Evolutionary conservation across 2,113 vertebrate genomes (phyloP).

Genomic region (Heteronetta atricapilla): DNA sequence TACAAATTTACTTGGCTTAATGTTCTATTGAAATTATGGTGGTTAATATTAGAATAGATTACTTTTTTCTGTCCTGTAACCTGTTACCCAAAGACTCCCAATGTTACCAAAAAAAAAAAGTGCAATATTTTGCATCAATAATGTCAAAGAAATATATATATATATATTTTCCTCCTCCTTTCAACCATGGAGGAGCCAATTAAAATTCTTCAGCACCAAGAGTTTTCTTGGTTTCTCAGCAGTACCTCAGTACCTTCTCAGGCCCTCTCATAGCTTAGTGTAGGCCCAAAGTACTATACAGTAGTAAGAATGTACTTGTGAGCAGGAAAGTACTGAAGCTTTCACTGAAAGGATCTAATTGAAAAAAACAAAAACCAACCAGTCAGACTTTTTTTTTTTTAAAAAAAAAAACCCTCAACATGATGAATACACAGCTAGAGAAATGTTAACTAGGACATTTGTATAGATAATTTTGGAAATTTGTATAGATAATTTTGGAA

Average conservation of each 20-base stretch:
- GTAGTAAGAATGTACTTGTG: not conserved
- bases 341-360: not conserved
- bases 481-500: not conserved
- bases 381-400: too few relatives aligned
- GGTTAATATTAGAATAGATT: not conserved
- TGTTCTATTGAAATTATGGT: not conserved
- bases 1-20: not conserved
- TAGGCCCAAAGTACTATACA: too few relatives aligned
- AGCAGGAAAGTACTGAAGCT: not conserved
- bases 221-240: not conserved
- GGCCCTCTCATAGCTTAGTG: not conserved
- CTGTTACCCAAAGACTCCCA: not conserved
- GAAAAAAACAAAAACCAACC: fast-evolving
- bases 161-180: not conserved
- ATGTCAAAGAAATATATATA: too few relatives aligned
- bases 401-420: not conserved
- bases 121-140: not conserved
- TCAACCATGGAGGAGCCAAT: not conserved
- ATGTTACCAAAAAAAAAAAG: not conserved
- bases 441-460: not conserved
- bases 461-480: not conserved
- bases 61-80: not conserved
- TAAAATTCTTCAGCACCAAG: not conserved
- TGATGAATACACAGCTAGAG: not conserved
- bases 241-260: not conserved